A percentile compares a stretch with the other conserved stretches of the same genome.
These are phyloP conservation scores for Lucilia cuprina DNA, from an alignment of 1,140 invertebrate genomes.

Conservation along the genomic window DNA sequence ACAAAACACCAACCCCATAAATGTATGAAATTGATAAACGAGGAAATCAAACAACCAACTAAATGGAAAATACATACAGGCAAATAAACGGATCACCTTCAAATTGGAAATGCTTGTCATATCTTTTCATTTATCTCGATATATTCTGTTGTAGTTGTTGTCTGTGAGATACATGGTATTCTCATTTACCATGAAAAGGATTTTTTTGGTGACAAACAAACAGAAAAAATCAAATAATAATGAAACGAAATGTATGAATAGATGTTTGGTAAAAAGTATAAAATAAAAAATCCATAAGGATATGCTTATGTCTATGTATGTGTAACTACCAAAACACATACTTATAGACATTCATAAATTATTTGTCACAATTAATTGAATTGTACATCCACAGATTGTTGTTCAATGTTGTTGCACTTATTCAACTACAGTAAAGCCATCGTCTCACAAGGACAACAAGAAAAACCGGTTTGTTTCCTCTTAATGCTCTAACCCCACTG, in stretches of 20 bases:
- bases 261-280: neutral
- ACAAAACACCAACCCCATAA: conserved; percentile 26
- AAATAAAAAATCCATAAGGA: neutral
- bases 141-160: neutral
- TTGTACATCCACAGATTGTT: conserved; percentile 42
- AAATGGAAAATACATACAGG: conserved; percentile 23
- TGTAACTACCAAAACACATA: conserved; percentile 7
- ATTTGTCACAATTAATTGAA: conserved; percentile 63
- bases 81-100: conserved; percentile 39
- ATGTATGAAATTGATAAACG: conserved; percentile 34
- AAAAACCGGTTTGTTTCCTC: neutral
- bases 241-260: neutral
- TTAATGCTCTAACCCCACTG: neutral
- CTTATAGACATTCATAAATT: conserved; percentile 57
- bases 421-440: neutral
- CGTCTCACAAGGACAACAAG: neutral
- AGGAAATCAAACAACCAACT: neutral
- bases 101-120: conserved; percentile 63
- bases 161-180: neutral
- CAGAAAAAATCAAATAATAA: neutral
- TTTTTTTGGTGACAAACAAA: neutral
- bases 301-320: neutral
- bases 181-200: conserved; percentile 18
- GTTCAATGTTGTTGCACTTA: neutral
- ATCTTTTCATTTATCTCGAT: conserved; percentile 58